Base-by-base conservation (phyloP, 2,888 invertebrate genomes). In the Strigamia crassipes region DNA sequence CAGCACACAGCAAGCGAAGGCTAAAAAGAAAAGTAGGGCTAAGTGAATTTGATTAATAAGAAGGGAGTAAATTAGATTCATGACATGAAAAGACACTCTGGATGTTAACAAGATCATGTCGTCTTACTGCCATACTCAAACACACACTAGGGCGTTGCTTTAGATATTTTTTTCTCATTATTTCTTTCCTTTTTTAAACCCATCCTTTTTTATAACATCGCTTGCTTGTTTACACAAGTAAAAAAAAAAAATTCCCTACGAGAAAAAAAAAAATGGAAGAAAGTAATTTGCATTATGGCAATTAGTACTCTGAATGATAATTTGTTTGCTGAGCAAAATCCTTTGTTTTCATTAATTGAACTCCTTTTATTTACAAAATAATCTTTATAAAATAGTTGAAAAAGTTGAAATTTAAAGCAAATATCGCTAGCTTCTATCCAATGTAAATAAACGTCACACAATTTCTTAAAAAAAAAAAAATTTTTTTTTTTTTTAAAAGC, bases 21-120 rank as follows among this genome's bases (percentile, higher is more conserved):
- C 61, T 61, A 61, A 61, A 51, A 61, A 61, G 61, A 61, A 61
- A 61, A 61, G 61, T 15, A 61, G 61, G 42, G 61, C 61, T 61
- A 61, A 61, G 61, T 61, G 61, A 61, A 61, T 61, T 61, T 61
- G 61, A 61, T 61, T 61, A 61, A 61, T 61, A 61, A 61, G 61
- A 61, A 61, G 61, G 61, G 61, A 61, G 61, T 61, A 61, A 61
- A 61, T 61, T 61, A 61, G 61, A 61, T 61, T 61, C 61, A 61
- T 61, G 61, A 61, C 61, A 61, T 61, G 61, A 61, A 61, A 61
- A 61, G 61, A 61, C 61, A 61, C 61, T 61, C 61, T 61, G 61
- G 61, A 61, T 61, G 61, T 61, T 61, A 61, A 61, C 61, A 61
- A 61, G 61, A 61, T 61, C 61, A 61, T 61, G 61, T 61, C 61